These are phyloP conservation scores for Meda fulgida DNA, from an alignment of 2,797 vertebrate species.

Conservation along the genomic window DNA sequence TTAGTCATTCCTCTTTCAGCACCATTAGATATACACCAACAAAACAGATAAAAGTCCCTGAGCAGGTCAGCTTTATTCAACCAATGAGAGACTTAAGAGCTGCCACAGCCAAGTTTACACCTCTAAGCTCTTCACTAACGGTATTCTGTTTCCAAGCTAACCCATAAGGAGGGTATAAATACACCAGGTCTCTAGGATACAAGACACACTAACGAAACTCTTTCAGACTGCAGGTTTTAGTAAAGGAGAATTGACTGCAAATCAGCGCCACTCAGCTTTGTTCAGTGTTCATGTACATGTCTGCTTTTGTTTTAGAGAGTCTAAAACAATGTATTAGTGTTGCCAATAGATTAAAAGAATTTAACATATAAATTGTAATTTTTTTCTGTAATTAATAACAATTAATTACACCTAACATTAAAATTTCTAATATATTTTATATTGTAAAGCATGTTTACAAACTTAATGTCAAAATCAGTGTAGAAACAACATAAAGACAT, in stretches of 20 bases:
- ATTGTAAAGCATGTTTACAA: background rate
- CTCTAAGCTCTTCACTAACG: constrained; percentile 24
- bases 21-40: constrained; percentile 24
- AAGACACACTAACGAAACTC: constrained; percentile 22
- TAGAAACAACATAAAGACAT: background rate
- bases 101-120: constrained; percentile 19
- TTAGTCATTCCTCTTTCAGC: constrained; percentile 34
- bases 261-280: background rate
- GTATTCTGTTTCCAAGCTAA: constrained; percentile 15
- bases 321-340: background rate
- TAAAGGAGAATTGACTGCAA: background rate
- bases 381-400: background rate
- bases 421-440: background rate
- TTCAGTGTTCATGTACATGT: background rate
- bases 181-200: constrained; percentile 32
- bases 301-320: background rate
- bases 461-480: background rate
- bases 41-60: constrained; percentile 24
- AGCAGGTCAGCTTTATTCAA: constrained; percentile 26
- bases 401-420: background rate
- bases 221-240: background rate
- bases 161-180: constrained; percentile 30
- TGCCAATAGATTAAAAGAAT: background rate
- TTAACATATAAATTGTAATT: background rate
- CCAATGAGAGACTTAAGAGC: background rate